Conservation (phyloP, 2,113 vertebrate genomes). For the Colius striatus region DNA sequence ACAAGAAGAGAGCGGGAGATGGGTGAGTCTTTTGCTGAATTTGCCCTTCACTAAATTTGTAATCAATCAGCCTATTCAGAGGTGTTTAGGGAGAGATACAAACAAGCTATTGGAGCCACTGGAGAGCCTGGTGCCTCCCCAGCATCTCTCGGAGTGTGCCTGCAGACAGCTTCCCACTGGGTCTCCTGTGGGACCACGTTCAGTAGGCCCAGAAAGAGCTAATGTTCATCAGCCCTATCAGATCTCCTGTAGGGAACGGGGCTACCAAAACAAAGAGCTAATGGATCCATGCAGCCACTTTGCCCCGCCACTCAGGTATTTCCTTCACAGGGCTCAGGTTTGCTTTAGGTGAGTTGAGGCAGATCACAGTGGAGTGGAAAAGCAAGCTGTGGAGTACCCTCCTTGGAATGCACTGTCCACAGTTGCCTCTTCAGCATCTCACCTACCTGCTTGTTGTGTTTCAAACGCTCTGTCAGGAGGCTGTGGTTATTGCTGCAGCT, state of each 20-base stretch:
- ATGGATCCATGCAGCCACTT: not conserved
- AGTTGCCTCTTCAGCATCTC: not conserved
- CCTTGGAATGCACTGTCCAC: not conserved
- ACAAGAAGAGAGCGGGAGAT: not conserved
- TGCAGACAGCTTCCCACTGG: not conserved
- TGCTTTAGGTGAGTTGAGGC: not conserved
- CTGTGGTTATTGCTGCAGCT: not conserved
- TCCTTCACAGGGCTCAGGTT: not conserved
- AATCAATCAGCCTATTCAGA: not conserved
- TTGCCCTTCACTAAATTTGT: not conserved
- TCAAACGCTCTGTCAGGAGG: not conserved
- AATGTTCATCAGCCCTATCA: not conserved
- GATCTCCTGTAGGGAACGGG: not conserved
- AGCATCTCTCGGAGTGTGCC: not conserved
- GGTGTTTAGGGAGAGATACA: not conserved
- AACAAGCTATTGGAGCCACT: not conserved
- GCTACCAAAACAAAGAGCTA: not conserved
- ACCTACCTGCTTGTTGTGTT: not conserved
- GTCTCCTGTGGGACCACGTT: fast-evolving
- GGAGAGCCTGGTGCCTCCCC: not conserved
- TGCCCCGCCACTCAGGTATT: not conserved
- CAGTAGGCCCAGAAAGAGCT: not conserved
- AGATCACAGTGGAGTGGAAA: not conserved
- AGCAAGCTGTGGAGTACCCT: not conserved
- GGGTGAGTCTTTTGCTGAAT: not conserved